A percentile compares a stretch with the other conserved stretches of the same genome.
Evolutionary conservation across 2,113 vertebrate species (phyloP).

Genomic region (Ornithorhynchus anatinus): DNA sequence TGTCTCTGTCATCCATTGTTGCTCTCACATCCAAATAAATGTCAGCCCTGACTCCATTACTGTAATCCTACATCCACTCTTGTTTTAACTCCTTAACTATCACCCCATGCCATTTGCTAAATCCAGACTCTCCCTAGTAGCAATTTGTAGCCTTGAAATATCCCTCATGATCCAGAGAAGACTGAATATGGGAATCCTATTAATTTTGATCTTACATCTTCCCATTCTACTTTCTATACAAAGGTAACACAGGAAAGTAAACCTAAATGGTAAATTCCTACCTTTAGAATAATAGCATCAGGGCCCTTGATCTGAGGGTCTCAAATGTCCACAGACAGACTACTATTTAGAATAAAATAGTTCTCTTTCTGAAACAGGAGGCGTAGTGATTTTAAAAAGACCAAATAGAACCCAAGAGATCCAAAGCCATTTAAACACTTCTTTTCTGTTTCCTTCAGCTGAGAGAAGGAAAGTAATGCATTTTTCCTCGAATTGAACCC

Average conservation of each 20-base stretch:
- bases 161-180: slow-evolving; percentile 8
- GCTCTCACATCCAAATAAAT: neutral
- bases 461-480: slow-evolving; percentile 61
- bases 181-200: slow-evolving; percentile 53
- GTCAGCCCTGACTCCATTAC: neutral
- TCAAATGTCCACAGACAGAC: slow-evolving; percentile 42
- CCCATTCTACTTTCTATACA: slow-evolving; percentile 16
- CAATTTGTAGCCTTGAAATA: neutral
- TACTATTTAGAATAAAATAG: slow-evolving; percentile 47
- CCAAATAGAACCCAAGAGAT: slow-evolving; percentile 60
- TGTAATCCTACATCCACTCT: neutral
- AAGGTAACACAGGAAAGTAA: slow-evolving; percentile 45
- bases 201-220: slow-evolving; percentile 55
- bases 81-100: neutral
- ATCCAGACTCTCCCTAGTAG: neutral
- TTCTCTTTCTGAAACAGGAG: slow-evolving; percentile 47
- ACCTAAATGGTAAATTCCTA: slow-evolving; percentile 51
- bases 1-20: neutral
- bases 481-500: slow-evolving; percentile 57
- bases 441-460: slow-evolving; percentile 36
- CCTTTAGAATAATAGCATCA: slow-evolving; percentile 59
- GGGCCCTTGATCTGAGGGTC: slow-evolving; percentile 31
- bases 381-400: slow-evolving; percentile 49
- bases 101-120: neutral
- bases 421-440: slow-evolving; percentile 62